These are phyloP conservation scores for Caenorhabditis inopinata DNA, from an alignment of 1,140 invertebrate genomes.

Conservation along the genomic window DNA sequence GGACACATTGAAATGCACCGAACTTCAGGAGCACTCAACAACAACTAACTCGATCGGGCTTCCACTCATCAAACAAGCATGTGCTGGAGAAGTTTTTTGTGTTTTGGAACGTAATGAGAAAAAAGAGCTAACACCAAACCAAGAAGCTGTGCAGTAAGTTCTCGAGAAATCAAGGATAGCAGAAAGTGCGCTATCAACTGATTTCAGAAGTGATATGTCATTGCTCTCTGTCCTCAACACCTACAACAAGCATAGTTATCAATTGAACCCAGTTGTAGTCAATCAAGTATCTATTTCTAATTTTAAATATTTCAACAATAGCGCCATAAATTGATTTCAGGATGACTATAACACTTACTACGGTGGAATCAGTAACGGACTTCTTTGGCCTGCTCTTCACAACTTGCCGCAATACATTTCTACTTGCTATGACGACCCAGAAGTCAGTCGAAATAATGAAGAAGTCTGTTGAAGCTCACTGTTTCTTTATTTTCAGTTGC, in stretches of 20 bases:
- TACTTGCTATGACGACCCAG: slow-evolving; percentile 59
- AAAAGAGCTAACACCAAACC: slow-evolving; percentile 48
- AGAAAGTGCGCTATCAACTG: background rate
- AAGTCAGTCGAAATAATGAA: slow-evolving; percentile 15
- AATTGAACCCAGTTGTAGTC: slow-evolving; percentile 60
- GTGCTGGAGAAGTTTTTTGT: slow-evolving; percentile 65
- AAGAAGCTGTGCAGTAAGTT: slow-evolving; percentile 40
- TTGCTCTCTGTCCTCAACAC: slow-evolving; percentile 64
- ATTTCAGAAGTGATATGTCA: slow-evolving; percentile 59
- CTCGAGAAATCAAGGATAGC: background rate
- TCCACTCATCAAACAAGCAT: slow-evolving; percentile 61
- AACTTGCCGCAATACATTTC: slow-evolving; percentile 65
- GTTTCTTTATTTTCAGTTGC: slow-evolving; percentile 41
- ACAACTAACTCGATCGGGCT: slow-evolving; percentile 63
- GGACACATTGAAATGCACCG: background rate
- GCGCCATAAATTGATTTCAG: slow-evolving; percentile 50
- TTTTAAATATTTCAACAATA: too few relatives aligned
- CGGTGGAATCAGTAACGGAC: slow-evolving; percentile 64
- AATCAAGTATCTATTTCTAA: background rate
- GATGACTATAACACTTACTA: slow-evolving; percentile 66
- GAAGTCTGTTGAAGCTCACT: background rate
- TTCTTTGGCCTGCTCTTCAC: slow-evolving; percentile 66
- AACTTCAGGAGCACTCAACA: slow-evolving; percentile 51
- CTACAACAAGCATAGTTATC: slow-evolving; percentile 64
- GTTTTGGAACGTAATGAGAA: slow-evolving; percentile 65